phyloP scores from a whole-genome alignment of 2,888 invertebrate species.

The Axea sp. region DNA sequence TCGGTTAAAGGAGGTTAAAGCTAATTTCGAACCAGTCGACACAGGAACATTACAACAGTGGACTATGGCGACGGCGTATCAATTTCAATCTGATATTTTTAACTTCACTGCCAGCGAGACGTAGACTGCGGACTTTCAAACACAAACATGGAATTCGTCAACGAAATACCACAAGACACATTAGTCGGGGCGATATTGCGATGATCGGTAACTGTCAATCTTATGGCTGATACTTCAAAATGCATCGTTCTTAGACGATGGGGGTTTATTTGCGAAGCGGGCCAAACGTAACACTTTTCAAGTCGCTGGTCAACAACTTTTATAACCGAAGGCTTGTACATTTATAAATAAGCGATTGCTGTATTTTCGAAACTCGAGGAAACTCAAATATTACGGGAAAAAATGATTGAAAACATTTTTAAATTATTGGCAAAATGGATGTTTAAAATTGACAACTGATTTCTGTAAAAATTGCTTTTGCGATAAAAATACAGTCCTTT shows the following conservation, averaged over 20 bases:
- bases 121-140: slow-evolving; percentile 40
- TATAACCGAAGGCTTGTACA: slow-evolving; percentile 41
- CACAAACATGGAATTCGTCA: slow-evolving; percentile 59
- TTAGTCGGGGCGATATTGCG: not conserved
- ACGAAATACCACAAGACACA: slow-evolving; percentile 33
- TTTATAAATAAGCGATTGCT: slow-evolving; percentile 48
- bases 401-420: no score
- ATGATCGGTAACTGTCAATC: slow-evolving; percentile 13
- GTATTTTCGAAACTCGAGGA: slow-evolving; percentile 32
- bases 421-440: no score
- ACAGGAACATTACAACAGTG: slow-evolving; percentile 59
- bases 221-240: slow-evolving; percentile 10
- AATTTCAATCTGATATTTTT: slow-evolving; percentile 61
- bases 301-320: slow-evolving; percentile 44
- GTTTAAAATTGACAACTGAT: no score
- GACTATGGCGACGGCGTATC: slow-evolving; percentile 61
- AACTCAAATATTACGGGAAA: no score
- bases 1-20: slow-evolving; percentile 43
- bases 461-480: no score
- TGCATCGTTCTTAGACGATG: slow-evolving; percentile 14
- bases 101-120: slow-evolving; percentile 57
- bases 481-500: no score
- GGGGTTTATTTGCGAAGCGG: slow-evolving; percentile 45
- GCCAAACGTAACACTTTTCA: slow-evolving; percentile 30
- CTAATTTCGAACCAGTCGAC: slow-evolving; percentile 48